Evolutionary conservation across 2,113 vertebrate genomes (phyloP).

Genomic region (Pseudonaja textilis): DNA sequence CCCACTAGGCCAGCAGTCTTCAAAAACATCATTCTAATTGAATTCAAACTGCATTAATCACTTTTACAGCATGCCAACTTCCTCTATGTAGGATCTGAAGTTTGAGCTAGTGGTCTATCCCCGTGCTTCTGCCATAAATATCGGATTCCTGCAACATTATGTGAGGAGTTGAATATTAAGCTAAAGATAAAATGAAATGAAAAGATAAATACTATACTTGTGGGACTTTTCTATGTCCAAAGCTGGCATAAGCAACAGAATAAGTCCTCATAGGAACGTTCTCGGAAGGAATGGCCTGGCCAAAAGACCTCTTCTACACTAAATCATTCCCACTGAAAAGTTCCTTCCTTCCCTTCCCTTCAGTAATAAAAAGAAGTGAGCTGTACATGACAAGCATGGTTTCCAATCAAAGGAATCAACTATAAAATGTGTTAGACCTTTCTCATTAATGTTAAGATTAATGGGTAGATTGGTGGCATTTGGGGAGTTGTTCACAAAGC

Average conservation of each 20-base stretch:
- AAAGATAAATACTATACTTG: background rate
- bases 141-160: background rate
- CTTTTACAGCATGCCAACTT: conserved; percentile 3
- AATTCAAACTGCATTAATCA: conserved; percentile 16
- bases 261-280: background rate
- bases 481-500: too few species aligned
- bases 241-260: background rate
- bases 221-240: background rate
- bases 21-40: background rate
- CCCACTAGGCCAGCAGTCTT: background rate
- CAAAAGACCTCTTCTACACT: background rate
- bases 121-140: background rate
- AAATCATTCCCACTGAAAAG: background rate
- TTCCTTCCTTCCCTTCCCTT: background rate
- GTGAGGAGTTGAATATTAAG: background rate
- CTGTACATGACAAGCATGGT: background rate
- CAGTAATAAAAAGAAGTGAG: background rate
- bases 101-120: background rate
- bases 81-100: background rate
- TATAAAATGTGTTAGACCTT: background rate
- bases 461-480: background rate
- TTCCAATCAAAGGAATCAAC: background rate
- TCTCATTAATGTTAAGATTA: background rate
- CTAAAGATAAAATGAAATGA: background rate
- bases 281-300: background rate